These are phyloP conservation scores for Chlamydotis undulata DNA, from an alignment of 2,113 vertebrate genomes.

Conservation along the genomic window DNA sequence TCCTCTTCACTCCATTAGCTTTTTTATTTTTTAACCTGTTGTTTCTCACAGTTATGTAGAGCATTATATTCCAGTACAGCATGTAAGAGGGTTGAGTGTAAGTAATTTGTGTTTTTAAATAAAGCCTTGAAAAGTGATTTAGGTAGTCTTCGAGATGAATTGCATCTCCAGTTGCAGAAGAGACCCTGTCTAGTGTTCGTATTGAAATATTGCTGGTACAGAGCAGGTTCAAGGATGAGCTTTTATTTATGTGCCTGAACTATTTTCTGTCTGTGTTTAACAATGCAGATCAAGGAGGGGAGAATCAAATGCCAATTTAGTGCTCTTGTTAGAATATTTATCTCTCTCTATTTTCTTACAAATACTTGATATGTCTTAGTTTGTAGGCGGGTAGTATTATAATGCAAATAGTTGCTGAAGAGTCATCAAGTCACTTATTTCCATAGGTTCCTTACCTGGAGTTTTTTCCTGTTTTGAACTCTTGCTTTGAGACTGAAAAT, in stretches of 20 bases:
- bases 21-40: background rate
- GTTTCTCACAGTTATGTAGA: background rate
- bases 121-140: background rate
- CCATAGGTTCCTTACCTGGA: background rate
- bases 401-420: background rate
- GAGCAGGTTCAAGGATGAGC: background rate
- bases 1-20: background rate
- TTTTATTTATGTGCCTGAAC: background rate
- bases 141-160: background rate
- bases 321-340: background rate
- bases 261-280: background rate
- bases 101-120: background rate
- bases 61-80: background rate
- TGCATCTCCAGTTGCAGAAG: background rate
- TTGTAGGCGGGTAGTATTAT: background rate
- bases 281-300: background rate
- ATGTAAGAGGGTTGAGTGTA: background rate
- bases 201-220: background rate
- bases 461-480: background rate
- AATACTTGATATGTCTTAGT: background rate
- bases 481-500: background rate
- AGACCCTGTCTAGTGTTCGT: background rate
- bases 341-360: background rate
- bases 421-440: background rate
- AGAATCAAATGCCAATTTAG: background rate